Base-by-base conservation (phyloP, 1,140 invertebrate species). In the Drosophila fuyamai region DNA sequence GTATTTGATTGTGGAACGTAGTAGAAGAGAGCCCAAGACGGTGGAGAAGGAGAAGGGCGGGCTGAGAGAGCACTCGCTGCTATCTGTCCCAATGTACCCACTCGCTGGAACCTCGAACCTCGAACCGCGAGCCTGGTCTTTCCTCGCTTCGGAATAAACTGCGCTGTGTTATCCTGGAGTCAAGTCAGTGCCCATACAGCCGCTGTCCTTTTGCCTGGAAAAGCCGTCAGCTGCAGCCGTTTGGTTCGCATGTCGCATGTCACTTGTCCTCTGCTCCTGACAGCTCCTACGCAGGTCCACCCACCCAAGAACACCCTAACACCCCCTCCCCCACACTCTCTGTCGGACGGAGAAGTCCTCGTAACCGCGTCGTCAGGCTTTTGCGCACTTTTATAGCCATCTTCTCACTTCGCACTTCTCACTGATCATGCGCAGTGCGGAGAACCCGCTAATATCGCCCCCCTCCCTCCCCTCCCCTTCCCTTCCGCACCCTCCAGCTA, bases 1-100 rank as follows among this genome's bases (percentile, higher is more conserved):
- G 83, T 86, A 88, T 86, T 86, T 79, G 65, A 83, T 86, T 79
- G 79, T 88, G 79, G 76, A 88, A 88, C 79, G 83, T 88, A 86
- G 83, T 89, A 88, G 82, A 62, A 59, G 62, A 66, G 44, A 73
- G 38, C 12, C 29, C 9, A 44, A 18, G 18, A 36, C 13, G 12
- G 10, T 3, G n/a, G 18, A 18, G 14, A 16, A 40, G 14, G 0
- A 7, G 5, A 14, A 38, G 14, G 13, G 14, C 23, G 12, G 14
- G 12, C 14, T 1, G 8, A 61, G 53, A 58, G 59, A 38, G 36
- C 27, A 61, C 67, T 67, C 62, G 53, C 27, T 65, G 62, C 47
- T 29, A 51, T 38, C 44, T 56, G 58, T 56, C 36, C 27, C 10
- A 47, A n/a, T 16, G 38, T 27, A 38, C 36, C 36, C 44, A 67